Evolutionary conservation across 2,888 invertebrate genomes (phyloP), one percentile per base, ranked within the genome.

Genomic region (Biston betularia): DNA sequence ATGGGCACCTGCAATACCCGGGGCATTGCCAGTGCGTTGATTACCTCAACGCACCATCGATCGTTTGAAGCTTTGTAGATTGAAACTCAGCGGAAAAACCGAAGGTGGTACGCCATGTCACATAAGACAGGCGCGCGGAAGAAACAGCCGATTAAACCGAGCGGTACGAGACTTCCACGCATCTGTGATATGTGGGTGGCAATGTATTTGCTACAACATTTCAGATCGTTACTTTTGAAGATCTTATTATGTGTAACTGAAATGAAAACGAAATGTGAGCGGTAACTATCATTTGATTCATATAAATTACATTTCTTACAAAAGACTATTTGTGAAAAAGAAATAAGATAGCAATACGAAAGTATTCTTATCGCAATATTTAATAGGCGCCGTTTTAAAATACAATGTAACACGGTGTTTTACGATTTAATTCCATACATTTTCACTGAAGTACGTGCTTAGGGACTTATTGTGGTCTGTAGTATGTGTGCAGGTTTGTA

Each of bases 351-450:
- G 24, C 6, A 45, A 34, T 12, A 49, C 15, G 15, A 45, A 53
- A 40, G 2, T 67, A 71, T 69, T 10, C 33, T 67, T 45, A 68
- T 75, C 24, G 10, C 10, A 3, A 77, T 55, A 79, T 70, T 73
- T 75, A 78, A 77, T 76, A 59, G 14, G 38, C 42, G 3, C 48
- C 64, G 42, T 24, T 69, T 55, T 63, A 71, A 75, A 80, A 79
- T 71, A 82, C 80, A 80, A 77, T 79, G 80, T 80, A 73, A 70
- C 71, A 55, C 71, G 62, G 57, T 70, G 73, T 79, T 82, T 82
- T 81, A 81, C 82, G 79, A 81, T 82, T 80, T 80, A 79, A 82
- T 82, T 81, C 75, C 77, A 71, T 74, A 80, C 75, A 74, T 80
- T 78, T 74, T 65, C 70, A 66, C 73, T 74, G 67, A 73, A 77